Percentiles rank a stretch among this genome's conserved stretches.
These are phyloP conservation scores for Philonicus albiceps DNA, from an alignment of 2,888 invertebrate species.

Conservation along the genomic window DNA sequence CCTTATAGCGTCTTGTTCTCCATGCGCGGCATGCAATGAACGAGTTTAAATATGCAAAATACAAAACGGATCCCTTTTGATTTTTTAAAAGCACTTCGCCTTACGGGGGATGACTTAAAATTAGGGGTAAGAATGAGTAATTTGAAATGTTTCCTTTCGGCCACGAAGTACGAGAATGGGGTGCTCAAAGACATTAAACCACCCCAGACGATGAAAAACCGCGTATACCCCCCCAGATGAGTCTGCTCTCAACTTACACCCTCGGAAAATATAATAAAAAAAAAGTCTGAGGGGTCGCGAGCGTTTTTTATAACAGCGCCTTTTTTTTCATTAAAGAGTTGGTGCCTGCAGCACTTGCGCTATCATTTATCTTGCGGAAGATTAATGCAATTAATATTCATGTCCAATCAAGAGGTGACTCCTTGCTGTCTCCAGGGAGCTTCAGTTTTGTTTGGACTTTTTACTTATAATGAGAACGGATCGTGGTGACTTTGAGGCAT, in stretches of 20 bases:
- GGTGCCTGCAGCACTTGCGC: conserved; percentile 40
- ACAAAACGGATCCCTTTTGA: conserved; percentile 32
- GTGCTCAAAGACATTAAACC: conserved; percentile 34
- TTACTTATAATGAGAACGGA: background rate
- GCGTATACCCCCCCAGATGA: conserved; percentile 44
- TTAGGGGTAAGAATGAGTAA: conserved; percentile 42
- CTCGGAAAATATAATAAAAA: conserved; percentile 5
- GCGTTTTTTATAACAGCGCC: background rate
- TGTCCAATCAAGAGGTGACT: conserved; percentile 46
- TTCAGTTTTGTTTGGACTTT: background rate
- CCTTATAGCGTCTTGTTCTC: background rate
- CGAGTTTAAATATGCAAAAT: conserved; percentile 40
- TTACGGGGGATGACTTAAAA: conserved; percentile 23
- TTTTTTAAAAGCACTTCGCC: conserved; percentile 34
- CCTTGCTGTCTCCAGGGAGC: conserved; percentile 4
- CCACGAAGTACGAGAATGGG: background rate
- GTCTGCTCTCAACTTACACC: conserved; percentile 27
- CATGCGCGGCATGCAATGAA: background rate
- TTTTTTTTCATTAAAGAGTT: conserved; percentile 41
- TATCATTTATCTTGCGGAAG: conserved; percentile 45
- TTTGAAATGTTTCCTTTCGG: conserved; percentile 31
- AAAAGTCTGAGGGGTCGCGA: conserved; percentile 19
- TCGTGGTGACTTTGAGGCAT: background rate
- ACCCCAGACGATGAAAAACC: conserved; percentile 47
- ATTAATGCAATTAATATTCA: conserved; percentile 49